These are phyloP conservation scores for Oppia nitens DNA, from an alignment of 1,140 invertebrate genomes.

Conservation along the genomic window DNA sequence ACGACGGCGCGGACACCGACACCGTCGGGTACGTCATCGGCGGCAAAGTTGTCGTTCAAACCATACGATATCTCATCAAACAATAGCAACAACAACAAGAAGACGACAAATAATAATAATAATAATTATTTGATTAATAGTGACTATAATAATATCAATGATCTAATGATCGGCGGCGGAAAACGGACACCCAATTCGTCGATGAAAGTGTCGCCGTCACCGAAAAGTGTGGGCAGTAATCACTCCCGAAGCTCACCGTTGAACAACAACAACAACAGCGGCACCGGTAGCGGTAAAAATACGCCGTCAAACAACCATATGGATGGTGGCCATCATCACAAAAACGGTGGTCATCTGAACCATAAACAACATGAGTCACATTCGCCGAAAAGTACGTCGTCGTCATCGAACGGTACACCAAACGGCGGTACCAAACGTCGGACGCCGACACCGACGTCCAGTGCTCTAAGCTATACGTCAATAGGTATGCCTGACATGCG, in stretches of 20 bases:
- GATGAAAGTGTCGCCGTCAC: neutral
- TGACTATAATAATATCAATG: neutral
- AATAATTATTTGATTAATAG: neutral
- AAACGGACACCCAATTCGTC: neutral
- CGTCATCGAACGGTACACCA: neutral
- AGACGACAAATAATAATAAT: conserved; percentile 19
- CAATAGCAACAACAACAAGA: conserved; percentile 47
- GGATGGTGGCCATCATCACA: too few species aligned
- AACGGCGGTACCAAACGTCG: neutral
- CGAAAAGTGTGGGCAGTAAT: neutral
- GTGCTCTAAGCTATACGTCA: conserved; percentile 3
- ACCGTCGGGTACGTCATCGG: too few species aligned
- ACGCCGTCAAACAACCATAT: neutral
- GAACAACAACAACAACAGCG: neutral
- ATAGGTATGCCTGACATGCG: conserved; percentile 10
- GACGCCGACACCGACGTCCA: neutral
- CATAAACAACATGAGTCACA: neutral
- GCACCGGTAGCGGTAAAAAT: neutral
- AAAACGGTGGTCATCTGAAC: neutral
- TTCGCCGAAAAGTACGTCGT: neutral
- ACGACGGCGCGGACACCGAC: too few species aligned
- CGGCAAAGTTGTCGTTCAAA: conserved; percentile 11
- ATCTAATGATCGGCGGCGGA: neutral
- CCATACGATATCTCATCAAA: conserved; percentile 5
- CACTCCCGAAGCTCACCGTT: neutral